These are phyloP conservation scores for Noctua fimbriata DNA, from an alignment of 2,888 invertebrate genomes.

Conservation along the genomic window DNA sequence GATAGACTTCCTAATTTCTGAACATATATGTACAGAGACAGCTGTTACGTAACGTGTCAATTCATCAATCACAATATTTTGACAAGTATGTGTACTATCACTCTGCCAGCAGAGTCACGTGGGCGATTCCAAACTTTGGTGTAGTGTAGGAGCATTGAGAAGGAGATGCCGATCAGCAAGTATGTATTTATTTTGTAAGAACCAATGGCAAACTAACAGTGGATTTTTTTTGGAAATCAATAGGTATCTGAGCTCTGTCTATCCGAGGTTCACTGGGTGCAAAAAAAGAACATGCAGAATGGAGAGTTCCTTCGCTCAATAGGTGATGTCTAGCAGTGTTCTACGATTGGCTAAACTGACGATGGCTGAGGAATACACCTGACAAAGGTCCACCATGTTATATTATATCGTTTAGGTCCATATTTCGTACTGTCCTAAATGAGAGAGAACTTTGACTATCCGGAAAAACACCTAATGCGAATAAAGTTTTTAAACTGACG, in stretches of 20 bases:
- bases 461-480: not conserved
- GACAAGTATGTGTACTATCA: conserved; percentile 18
- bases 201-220: not conserved
- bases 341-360: not conserved
- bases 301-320: not conserved
- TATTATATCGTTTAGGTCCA: not conserved
- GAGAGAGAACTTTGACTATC: too few species aligned
- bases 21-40: conserved; percentile 2
- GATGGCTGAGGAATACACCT: not conserved
- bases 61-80: conserved; percentile 32
- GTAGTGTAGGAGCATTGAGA: not conserved
- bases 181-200: too few species aligned
- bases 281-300: not conserved
- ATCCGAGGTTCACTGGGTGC: not conserved
- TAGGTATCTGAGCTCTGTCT: not conserved
- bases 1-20: conserved; percentile 38
- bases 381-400: not conserved
- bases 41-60: conserved; percentile 23
- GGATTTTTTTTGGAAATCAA: not conserved
- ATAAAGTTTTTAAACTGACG: not conserved
- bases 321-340: not conserved
- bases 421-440: not conserved
- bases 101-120: not conserved
- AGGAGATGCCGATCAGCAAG: not conserved
- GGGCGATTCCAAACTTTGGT: not conserved